A percentile compares a stretch with the other conserved stretches of the same genome.
phyloP scores from a whole-genome alignment of 1,140 invertebrate species.

The Polypedilum pembai region DNA sequence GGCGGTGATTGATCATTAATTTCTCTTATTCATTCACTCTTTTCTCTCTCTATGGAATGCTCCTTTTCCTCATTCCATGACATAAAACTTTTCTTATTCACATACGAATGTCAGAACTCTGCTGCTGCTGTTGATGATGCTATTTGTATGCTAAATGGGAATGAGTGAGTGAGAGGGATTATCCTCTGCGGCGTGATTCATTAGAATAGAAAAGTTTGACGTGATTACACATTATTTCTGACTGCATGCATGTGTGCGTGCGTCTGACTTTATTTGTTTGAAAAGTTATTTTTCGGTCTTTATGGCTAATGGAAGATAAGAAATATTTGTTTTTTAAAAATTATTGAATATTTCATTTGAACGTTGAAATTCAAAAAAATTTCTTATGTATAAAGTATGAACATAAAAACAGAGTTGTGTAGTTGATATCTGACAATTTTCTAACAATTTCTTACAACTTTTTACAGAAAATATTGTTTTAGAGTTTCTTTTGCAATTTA shows the following conservation, averaged over 20 bases:
- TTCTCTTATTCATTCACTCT: constrained; percentile 12
- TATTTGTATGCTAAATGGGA: background rate
- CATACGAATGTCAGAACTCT: background rate
- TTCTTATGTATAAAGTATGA: too few species aligned
- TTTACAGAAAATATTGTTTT: too few species aligned
- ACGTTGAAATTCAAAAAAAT: too few species aligned
- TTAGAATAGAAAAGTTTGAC: constrained; percentile 18
- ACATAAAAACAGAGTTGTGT: too few species aligned
- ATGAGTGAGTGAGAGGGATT: background rate
- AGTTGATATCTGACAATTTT: too few species aligned
- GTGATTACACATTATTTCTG: background rate
- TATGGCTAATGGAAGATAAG: constrained; percentile 5
- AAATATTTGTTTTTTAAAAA: background rate
- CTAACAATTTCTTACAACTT: too few species aligned
- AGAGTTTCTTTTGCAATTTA: too few species aligned
- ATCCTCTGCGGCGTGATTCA: constrained; percentile 15
- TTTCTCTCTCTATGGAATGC: constrained; percentile 2
- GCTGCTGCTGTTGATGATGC: background rate
- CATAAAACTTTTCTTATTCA: background rate
- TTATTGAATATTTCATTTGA: too few species aligned
- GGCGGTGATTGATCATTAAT: constrained; percentile 16
- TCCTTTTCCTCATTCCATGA: background rate
- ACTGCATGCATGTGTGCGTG: background rate
- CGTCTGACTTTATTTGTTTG: background rate
- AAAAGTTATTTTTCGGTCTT: background rate